Conservation (phyloP, 1,140 invertebrate species). For the Campoletis sonorensis region DNA sequence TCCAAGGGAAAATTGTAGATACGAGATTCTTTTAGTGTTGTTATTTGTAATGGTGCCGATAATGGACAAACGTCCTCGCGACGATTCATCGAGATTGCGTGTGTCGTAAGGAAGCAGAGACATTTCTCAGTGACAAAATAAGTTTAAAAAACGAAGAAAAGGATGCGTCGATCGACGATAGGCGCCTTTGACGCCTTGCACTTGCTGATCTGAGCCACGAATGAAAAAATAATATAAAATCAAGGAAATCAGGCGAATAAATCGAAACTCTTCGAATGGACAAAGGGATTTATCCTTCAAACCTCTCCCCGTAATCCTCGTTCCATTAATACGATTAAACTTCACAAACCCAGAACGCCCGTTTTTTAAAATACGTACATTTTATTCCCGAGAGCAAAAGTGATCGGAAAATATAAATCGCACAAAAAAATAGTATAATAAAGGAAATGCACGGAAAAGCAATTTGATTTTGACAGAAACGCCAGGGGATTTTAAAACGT, state of each 20-base stretch:
- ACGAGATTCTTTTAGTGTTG: not conserved
- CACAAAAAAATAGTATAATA: no score
- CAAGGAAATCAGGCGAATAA: not conserved
- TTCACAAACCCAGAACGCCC: no score
- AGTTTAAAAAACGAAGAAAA: not conserved
- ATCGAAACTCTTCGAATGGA: not conserved
- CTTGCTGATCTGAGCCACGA: not conserved
- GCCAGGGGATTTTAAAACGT: not conserved
- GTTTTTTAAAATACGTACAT: no score
- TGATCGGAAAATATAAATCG: no score
- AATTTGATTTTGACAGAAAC: no score
- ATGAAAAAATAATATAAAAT: not conserved
- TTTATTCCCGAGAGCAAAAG: no score
- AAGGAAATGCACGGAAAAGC: no score
- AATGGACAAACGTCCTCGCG: not conserved
- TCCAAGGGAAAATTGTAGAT: not conserved
- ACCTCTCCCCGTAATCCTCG: no score
- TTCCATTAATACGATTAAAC: no score
- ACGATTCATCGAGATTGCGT: not conserved
- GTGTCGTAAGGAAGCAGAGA: not conserved
- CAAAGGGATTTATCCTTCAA: not conserved
- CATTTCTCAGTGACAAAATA: not conserved
- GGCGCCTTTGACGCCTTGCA: conserved; percentile 12
- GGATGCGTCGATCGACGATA: not conserved
- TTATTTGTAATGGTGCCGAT: not conserved